Evolutionary conservation across 2,113 vertebrate genomes (phyloP), one percentile per base, ranked within the genome.

Genomic region (Penelope pileata): DNA sequence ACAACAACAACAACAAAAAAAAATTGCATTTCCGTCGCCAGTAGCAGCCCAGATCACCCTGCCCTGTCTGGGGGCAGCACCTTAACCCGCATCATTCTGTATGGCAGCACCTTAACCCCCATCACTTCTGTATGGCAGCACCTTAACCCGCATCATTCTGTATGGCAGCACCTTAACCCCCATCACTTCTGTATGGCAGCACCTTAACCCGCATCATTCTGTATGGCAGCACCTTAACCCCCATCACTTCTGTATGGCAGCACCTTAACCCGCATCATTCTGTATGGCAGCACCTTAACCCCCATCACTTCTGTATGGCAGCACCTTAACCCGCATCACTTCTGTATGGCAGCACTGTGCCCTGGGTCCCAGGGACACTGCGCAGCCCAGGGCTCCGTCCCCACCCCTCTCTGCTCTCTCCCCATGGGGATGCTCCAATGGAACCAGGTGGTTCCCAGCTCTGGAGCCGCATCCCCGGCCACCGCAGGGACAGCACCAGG

Each of bases 11-110:
- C 81, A 94, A n/a, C n/a, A n/a, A n/a, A n/a, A n/a, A n/a, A 94
- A 93, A 80, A 80, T 34, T 90, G 78, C 84, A 78, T 95, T 96
- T 92, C 96, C 94, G 88, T 40, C 79, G 42, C 14, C 77, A 84
- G 78, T 69, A 92, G 72, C 48, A 56, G 91, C 66, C 36, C 91
- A 83, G 84, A 91, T 69, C 34, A 80, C 90, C 38, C 72, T 24
- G 27, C 24, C 7, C 34, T 32, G 23, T 36, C 74, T 4, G 0
- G 36, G 56, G n/a, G 36, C 1, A 0, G 51, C 48, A 56, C 30
- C 53, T 56, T 56, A 56, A 56, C 29, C 29, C 53, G 16, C 53
- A 32, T 16, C 53, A 56, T 19, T 10, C n/a, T n/a, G n/a, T n/a
- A n/a, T n/a, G n/a, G n/a, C 0, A 32, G 16, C 53, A 56, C 30